Evolutionary conservation across 1,140 invertebrate genomes (phyloP), one percentile per base, ranked within the genome.

Genomic region (Drosophila triauraria): DNA sequence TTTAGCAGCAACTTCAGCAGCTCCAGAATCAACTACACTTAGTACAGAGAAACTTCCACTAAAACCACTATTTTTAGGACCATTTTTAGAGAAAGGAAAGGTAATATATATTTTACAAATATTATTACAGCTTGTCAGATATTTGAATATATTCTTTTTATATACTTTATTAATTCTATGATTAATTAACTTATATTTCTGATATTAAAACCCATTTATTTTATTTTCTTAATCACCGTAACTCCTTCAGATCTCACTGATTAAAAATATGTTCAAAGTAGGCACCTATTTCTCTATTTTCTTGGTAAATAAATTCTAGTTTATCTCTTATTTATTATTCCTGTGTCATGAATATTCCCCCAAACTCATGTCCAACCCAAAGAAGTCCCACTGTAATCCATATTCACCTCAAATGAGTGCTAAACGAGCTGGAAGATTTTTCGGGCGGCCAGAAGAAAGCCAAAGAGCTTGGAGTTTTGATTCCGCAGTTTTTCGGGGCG

Each of bases 401-500:
- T 75, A 67, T 88, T 71, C 51, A 23, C 74, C 57, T 56, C 75
- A 88, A 90, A 84, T 90, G 81, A 90, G 74, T 71, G 42, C 70
- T 90, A 88, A 88, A 90, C 81, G 78, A 62, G 70, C 53, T 77
- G 35, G 47, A 43, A 81, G 72, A 84, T 53, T 56, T 38, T 78
- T 54, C 63, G 62, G 75, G 70, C 78, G 57, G 58, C 56, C 68
- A 60, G 74, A 84, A 86, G 82, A 84, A 84, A 84, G 82, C 68
- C 74, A 8, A 30, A 30, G n/a, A 27, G 32, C 13, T 40, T 47
- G 59, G 13, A 57, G 75, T 53, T 90, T 84, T 76, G 71, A 80
- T 70, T 60, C 64, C 44, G 43, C 74, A 77, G 67, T 84, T 88
- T 88, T 88, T 90, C 69, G 74, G 85, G 81, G 85, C 85, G 85